Conservation (phyloP, 2,113 vertebrate genomes). For the Ptilonorhynchus violaceus region DNA sequence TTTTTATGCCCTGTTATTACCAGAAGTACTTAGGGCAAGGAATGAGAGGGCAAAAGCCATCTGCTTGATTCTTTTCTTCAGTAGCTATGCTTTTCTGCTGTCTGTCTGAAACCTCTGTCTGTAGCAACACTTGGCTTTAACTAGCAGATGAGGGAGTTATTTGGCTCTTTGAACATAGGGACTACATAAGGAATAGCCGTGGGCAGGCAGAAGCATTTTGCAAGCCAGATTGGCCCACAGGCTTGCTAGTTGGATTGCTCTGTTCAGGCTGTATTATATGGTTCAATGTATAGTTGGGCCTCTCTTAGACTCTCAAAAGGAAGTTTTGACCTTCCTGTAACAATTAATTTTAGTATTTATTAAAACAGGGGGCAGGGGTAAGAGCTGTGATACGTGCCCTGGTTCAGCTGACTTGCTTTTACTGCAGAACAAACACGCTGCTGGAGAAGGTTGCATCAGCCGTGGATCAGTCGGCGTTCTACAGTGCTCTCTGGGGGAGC, state of each 20-base stretch:
- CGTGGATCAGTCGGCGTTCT: constrained; percentile 95
- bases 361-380: neutral
- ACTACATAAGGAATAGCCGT: neutral
- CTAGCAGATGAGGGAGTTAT: neutral
- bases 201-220: neutral
- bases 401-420: neutral
- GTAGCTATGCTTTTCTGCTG: neutral
- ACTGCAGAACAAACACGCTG: constrained; percentile 87
- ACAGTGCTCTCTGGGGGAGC: constrained; percentile 97
- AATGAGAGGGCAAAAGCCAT: neutral
- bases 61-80: neutral
- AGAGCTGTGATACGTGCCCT: neutral
- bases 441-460: constrained; percentile 94
- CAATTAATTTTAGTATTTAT: neutral
- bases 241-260: neutral
- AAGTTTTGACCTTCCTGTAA: neutral
- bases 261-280: neutral
- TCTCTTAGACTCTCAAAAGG: neutral
- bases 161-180: neutral
- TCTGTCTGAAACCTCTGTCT: neutral
- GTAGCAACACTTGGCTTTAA: neutral
- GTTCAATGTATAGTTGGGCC: neutral
- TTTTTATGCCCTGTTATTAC: neutral
- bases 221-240: neutral
- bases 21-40: neutral